These are phyloP conservation scores for Pimpla rufipes DNA, from an alignment of 2,888 invertebrate species.

Conservation along the genomic window DNA sequence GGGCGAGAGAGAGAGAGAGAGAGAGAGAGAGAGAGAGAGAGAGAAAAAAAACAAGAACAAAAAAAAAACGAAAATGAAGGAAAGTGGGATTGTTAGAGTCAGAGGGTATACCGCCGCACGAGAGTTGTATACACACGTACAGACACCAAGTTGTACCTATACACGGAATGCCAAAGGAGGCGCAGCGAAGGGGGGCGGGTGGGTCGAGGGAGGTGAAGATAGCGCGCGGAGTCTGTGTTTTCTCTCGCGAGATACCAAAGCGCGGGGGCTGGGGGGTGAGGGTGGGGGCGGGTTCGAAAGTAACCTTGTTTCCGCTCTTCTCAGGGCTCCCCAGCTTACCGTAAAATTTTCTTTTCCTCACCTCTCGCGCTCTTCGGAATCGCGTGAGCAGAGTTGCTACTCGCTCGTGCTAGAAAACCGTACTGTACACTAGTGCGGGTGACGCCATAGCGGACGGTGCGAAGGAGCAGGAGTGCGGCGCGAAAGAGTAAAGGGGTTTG, in stretches of 20 bases:
- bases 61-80: conserved; percentile 24
- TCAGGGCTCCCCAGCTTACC: conserved; percentile 63
- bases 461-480: conserved; percentile 35
- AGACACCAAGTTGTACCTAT: not conserved
- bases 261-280: not conserved
- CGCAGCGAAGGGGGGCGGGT: not conserved
- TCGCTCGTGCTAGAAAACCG: not conserved
- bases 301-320: conserved; percentile 63
- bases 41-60: too few relatives aligned
- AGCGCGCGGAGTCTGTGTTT: conserved; percentile 29
- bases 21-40: not conserved
- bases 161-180: conserved; percentile 21
- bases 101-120: not conserved
- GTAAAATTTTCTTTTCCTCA: conserved; percentile 62
- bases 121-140: conserved; percentile 7
- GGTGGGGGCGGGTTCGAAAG: conserved; percentile 54
- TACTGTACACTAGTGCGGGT: not conserved
- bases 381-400: conserved; percentile 40
- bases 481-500: not conserved
- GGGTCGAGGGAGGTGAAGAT: not conserved
- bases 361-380: conserved; percentile 38
- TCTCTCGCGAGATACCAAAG: conserved; percentile 34
- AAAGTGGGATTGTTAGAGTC: conserved; percentile 33
- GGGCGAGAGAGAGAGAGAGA: not conserved
- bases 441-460: conserved; percentile 7